Evolutionary conservation across 2,797 vertebrate species (phyloP), one percentile per base, ranked within the genome.

Genomic region (Myripristis jacobus): DNA sequence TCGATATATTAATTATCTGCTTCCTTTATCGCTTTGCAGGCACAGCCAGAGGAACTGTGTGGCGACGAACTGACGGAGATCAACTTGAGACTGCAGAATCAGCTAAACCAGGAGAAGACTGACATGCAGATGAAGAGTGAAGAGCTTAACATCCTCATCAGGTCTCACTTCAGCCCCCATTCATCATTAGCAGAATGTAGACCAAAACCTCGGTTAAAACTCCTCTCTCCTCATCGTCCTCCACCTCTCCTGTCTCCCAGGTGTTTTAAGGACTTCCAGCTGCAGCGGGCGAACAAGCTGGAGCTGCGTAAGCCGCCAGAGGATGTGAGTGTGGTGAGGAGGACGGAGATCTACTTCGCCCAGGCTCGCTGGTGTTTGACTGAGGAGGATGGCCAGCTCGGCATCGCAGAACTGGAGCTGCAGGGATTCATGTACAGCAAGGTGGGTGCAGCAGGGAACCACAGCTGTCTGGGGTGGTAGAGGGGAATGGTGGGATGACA

Each of bases 381-480:
- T 0, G 98, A 99, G 80, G 97, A 98, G 90, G 98, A 99, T 0
- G 98, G 98, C 34, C 98, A 99, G 91, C 95, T 99, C 22, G 98
- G 97, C 81, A 99, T 99, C 2, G 97, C 98, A 0, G 98, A 99
- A 87, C 92, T 99, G 68, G 98, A 99, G 88, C 95, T 99, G 53
- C 96, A 98, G 83, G 95, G 97, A 47, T 99, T 99, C 81, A 97
- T 99, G 89, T 99, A 99, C 87, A 99, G 97, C 92, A 99, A 99
- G 96, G 98, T 98, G 87, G 61, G 87, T 31, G 4, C 2, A 24
- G 19, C n/a, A 43, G 21, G n/a, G 59, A 29, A 4, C 21, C 38
- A 31, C 25, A 10, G 29, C 27, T 53, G 29, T 18, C 51, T 19
- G 9, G 53, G 36, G 54, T 56, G 10, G n/a, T 53, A 18, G 10